Conservation (phyloP, 2,113 vertebrate species). For the Mustela nigripes region DNA sequence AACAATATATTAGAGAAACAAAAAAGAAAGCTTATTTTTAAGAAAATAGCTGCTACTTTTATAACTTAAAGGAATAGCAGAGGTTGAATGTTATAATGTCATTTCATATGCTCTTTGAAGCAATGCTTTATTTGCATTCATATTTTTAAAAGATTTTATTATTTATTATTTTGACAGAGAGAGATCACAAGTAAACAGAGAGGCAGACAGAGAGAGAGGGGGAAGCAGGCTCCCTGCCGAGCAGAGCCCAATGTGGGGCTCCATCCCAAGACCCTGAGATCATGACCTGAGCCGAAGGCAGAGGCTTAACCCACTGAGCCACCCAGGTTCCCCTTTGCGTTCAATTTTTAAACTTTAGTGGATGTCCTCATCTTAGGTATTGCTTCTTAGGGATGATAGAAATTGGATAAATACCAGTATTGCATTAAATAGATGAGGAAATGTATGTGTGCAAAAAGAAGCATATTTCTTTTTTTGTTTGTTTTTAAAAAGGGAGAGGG, state of each 20-base stretch:
- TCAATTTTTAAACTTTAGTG: background rate
- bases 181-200: too few species aligned
- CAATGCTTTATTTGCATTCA: background rate
- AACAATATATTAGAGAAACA: background rate
- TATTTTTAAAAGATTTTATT: background rate
- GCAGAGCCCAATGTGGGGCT: too few species aligned
- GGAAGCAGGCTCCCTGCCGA: too few species aligned
- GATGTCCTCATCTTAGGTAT: background rate
- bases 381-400: background rate
- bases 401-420: background rate
- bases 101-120: background rate
- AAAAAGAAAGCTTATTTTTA: background rate
- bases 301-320: too few species aligned
- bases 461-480: background rate
- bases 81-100: background rate
- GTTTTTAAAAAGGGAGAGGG: background rate
- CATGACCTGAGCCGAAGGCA: too few species aligned
- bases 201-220: too few species aligned
- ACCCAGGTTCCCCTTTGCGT: background rate
- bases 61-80: background rate
- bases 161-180: too few species aligned
- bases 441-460: background rate
- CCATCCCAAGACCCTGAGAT: too few species aligned
- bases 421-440: background rate
- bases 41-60: background rate